phyloP scores from a whole-genome alignment of 2,797 vertebrate genomes.

The Xiphophorus birchmanni region DNA sequence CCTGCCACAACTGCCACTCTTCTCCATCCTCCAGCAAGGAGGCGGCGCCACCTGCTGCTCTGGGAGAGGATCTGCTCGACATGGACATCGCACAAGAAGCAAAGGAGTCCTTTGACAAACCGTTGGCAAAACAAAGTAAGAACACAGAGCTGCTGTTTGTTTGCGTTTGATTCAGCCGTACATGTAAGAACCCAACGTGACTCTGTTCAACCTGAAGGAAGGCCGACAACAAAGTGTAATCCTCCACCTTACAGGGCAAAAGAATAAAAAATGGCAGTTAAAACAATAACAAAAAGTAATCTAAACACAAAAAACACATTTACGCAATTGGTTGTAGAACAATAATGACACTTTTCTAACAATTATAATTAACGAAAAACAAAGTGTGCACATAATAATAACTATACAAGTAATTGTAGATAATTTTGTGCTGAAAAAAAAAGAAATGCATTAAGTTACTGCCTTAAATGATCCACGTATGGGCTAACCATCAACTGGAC shows the following conservation, averaged over 20 bases:
- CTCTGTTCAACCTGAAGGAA: background rate
- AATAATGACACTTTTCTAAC: background rate
- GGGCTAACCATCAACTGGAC: background rate
- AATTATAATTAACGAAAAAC: background rate
- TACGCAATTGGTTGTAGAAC: background rate
- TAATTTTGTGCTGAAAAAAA: background rate
- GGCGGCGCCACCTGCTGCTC: slow-evolving; percentile 36
- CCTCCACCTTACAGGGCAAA: background rate
- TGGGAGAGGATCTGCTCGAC: slow-evolving; percentile 18
- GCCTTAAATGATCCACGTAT: background rate
- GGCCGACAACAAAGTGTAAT: background rate
- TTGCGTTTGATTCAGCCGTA: background rate
- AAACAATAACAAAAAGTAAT: background rate
- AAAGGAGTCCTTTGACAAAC: slow-evolving; percentile 22
- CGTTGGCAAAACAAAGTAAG: slow-evolving; percentile 57
- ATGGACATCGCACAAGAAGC: slow-evolving; percentile 16
- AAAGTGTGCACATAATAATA: background rate
- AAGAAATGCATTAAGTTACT: background rate
- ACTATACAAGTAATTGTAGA: background rate
- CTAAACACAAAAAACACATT: background rate
- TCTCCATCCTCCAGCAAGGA: slow-evolving; percentile 38
- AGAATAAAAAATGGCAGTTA: background rate
- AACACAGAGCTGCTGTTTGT: background rate
- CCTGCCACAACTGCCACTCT: slow-evolving; percentile 55
- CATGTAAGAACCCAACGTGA: background rate